Percentiles rank a stretch among this genome's conserved stretches.
Evolutionary conservation across 1,140 invertebrate genomes (phyloP).

Genomic region (Drosophila prosaltans): DNA sequence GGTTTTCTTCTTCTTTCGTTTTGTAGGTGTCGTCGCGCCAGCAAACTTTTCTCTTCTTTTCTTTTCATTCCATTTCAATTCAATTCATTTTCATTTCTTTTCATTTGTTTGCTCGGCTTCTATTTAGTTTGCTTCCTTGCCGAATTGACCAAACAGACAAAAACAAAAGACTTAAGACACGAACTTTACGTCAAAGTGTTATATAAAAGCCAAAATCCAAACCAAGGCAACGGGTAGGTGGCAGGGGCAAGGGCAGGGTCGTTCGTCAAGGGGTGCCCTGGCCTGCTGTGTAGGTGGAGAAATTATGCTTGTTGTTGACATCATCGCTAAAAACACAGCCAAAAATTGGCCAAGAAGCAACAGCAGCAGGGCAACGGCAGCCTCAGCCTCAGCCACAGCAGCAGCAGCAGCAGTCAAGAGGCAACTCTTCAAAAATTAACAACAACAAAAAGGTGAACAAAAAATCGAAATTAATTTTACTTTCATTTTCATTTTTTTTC

Average conservation of each 20-base stretch:
- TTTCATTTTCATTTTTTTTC: constrained; percentile 70
- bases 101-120: constrained; percentile 59
- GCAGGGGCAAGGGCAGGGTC: not conserved
- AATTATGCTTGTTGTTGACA: constrained; percentile 72
- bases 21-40: constrained; percentile 6
- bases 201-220: constrained; percentile 1
- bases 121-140: constrained; percentile 32
- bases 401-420: constrained; percentile 25
- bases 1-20: not conserved
- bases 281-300: constrained; percentile 79
- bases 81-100: constrained; percentile 31
- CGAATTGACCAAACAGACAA: constrained; percentile 43
- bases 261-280: constrained; percentile 13
- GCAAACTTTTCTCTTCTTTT: constrained; percentile 18
- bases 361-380: constrained; percentile 4
- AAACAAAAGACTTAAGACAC: constrained; percentile 75
- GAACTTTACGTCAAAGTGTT: constrained; percentile 34
- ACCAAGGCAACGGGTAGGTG: not conserved
- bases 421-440: constrained; percentile 41
- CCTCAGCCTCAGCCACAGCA: constrained; percentile 22
- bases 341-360: constrained; percentile 73
- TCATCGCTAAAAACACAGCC: constrained; percentile 65
- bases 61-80: not conserved
- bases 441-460: constrained; percentile 29
- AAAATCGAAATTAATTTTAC: constrained; percentile 72